Evolutionary conservation across 2,888 invertebrate genomes (phyloP), one percentile per base, ranked within the genome.

Genomic region (Eremobia ochroleuca): DNA sequence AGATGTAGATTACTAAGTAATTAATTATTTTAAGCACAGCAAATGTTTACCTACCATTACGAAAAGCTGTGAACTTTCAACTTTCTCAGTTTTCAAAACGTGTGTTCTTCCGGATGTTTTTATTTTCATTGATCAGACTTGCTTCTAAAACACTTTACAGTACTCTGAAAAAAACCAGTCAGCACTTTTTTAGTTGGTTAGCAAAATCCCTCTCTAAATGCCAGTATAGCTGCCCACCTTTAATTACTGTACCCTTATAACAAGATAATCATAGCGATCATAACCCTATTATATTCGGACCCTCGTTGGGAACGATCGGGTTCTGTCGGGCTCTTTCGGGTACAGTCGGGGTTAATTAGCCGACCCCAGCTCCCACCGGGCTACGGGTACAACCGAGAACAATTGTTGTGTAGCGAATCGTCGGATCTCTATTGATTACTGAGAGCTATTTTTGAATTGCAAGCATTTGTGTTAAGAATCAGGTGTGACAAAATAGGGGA

Each of bases 321-420:
- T 9, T 34, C 40, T 6, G 15, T 59, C 72, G 82, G 61, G 59
- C 31, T 64, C 59, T 67, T 75, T 69, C 77, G 83, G 86, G 90
- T 89, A 90, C 85, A 87, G 89, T 88, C 90, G 87, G 92, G 93
- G 93, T 93, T 93, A 93, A 94, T 94, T 93, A 94, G 91, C 80
- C 87, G 85, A 81, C 86, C 86, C 84, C 67, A 43, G 68, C 69
- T 77, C 86, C 82, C 88, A 71, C 80, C 70, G 71, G 85, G 65
- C 79, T 72, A 59, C 64, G 62, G 55, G 65, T 82, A 73, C 82
- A 59, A 34, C 71, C 72, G 69, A 73, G 73, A 79, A 77, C 76
- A 77, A 79, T 80, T 64, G 76, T 76, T 65, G 61, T 77, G 81
- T 81, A 62, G 79, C 34, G 34, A 62, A 74, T 64, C 49, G 77